These are phyloP conservation scores for Sarcophaga bullata DNA, from an alignment of 1,140 invertebrate genomes.

Conservation along the genomic window DNA sequence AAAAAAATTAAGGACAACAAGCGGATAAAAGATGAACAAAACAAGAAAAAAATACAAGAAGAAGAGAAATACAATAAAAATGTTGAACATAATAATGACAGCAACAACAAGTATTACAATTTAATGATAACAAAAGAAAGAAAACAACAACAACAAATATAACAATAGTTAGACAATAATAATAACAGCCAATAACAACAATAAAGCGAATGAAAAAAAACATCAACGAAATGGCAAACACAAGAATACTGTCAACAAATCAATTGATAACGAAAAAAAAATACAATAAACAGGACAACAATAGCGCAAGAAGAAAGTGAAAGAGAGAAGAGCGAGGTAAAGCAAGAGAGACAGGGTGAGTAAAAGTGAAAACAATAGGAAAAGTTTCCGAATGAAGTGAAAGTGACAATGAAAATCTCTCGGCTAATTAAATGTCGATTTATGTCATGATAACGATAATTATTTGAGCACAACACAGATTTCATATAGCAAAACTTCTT, in stretches of 20 bases:
- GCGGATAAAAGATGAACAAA: neutral
- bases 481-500: too few relatives aligned
- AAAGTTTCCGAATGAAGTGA: neutral
- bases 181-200: neutral
- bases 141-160: neutral
- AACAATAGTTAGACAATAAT: too few relatives aligned
- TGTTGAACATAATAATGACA: neutral
- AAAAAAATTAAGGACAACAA: too few relatives aligned
- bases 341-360: neutral
- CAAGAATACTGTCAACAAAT: conserved; percentile 31
- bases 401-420: neutral
- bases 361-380: neutral
- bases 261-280: neutral
- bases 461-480: conserved; percentile 12
- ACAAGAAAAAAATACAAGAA: neutral
- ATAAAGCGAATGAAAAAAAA: too few relatives aligned
- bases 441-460: conserved; percentile 36
- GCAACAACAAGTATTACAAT: neutral
- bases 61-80: neutral
- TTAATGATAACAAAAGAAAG: neutral
- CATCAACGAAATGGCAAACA: neutral
- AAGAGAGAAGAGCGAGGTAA: neutral
- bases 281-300: neutral
- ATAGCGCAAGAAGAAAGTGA: neutral
- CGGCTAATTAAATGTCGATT: conserved; percentile 39